Conservation (phyloP, 2,113 vertebrate genomes). For the Apeltes quadracus region DNA sequence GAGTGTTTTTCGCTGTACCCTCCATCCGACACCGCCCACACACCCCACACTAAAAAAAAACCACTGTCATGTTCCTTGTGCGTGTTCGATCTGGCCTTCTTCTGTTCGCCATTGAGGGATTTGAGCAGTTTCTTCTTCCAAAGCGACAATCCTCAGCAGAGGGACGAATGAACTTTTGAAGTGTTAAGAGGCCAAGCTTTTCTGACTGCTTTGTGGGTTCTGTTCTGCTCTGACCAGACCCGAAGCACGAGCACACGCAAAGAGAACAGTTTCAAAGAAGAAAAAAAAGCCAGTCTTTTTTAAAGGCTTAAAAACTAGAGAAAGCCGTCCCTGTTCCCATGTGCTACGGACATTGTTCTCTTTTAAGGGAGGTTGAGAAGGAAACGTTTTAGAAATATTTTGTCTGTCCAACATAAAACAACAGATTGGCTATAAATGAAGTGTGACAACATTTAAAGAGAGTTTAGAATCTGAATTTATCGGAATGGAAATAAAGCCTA, state of each 20-base stretch:
- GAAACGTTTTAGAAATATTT: conserved; percentile 6
- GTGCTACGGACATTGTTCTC: conserved; percentile 32
- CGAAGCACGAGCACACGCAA: conserved; percentile 37
- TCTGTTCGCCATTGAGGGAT: conserved; percentile 53
- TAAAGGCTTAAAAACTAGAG: conserved; percentile 39
- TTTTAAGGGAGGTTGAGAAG: conserved; percentile 25
- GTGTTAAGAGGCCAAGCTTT: conserved; percentile 41
- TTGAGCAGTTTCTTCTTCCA: conserved; percentile 38
- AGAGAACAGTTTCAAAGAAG: conserved; percentile 26
- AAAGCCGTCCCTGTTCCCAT: conserved; percentile 37
- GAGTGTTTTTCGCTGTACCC: neutral
- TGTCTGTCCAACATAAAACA: conserved; percentile 21
- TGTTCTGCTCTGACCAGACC: conserved; percentile 38
- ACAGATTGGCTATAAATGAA: conserved; percentile 5
- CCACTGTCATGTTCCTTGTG: conserved; percentile 5
- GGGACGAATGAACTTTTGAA: conserved; percentile 65
- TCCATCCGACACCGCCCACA: too few relatives aligned
- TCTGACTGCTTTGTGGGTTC: conserved; percentile 33
- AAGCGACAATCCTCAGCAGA: conserved; percentile 44
- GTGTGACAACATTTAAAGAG: neutral
- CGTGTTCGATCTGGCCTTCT: conserved; percentile 20
- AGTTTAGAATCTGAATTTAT: conserved; percentile 3
- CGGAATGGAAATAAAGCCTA: conserved; percentile 15
- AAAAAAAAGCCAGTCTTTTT: neutral
- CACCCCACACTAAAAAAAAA: neutral